Conservation (phyloP, 2,113 vertebrate genomes). For the Mystacornis crossleyi region DNA sequence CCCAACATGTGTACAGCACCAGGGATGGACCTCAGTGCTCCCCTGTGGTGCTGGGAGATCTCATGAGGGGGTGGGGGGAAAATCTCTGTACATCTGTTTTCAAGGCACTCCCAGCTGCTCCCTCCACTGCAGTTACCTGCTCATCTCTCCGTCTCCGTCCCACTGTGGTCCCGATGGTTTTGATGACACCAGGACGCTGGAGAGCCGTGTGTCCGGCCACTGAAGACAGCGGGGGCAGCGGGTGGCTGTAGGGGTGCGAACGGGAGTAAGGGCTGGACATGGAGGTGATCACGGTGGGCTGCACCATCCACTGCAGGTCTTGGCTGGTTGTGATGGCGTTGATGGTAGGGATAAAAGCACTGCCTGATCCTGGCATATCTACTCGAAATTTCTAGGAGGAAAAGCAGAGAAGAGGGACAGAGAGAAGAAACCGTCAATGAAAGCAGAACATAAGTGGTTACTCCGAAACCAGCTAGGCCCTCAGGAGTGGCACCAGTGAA, state of each 20-base stretch:
- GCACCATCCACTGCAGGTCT: slow-evolving; percentile 99
- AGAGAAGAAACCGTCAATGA: background rate
- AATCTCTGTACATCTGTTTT: background rate
- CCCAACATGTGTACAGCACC: background rate
- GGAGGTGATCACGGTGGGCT: slow-evolving; percentile 98
- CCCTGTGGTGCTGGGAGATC: background rate
- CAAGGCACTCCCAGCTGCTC: background rate
- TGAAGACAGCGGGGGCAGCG: slow-evolving; percentile 84
- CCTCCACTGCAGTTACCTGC: slow-evolving; percentile 78
- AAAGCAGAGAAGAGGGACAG: background rate
- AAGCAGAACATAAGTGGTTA: background rate
- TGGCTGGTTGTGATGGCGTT: slow-evolving; percentile 99
- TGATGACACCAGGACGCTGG: slow-evolving; percentile 93
- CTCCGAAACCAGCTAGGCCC: background rate
- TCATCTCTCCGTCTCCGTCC: slow-evolving; percentile 93
- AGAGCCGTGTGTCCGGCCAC: slow-evolving; percentile 88
- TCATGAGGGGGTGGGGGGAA: rapidly evolving
- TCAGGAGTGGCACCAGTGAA: background rate
- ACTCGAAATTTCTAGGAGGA: slow-evolving; percentile 90
- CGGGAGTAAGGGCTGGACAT: slow-evolving; percentile 96
- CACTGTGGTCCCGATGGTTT: slow-evolving; percentile 92
- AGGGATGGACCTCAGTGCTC: background rate
- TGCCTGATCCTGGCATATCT: slow-evolving; percentile 99
- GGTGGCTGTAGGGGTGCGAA: slow-evolving; percentile 90
- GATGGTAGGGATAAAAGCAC: slow-evolving; percentile 97